Conservation (phyloP, 64 coral and sea anemone species). For the Stichodactyla mertensii region DNA sequence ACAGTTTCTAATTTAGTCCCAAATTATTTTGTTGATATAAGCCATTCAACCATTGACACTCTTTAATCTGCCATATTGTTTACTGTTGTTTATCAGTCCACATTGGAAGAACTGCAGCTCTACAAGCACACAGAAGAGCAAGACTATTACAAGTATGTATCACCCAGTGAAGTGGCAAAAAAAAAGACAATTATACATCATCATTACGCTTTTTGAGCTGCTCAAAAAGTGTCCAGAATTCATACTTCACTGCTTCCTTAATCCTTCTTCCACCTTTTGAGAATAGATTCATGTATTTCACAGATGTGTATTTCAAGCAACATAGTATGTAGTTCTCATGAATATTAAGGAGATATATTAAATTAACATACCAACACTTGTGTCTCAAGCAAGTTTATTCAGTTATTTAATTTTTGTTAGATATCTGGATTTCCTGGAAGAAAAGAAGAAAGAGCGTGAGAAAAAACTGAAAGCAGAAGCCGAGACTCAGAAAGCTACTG, state of each 20-base stretch:
- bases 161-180: neutral
- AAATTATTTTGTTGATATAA: too few species aligned
- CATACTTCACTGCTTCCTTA: too few species aligned
- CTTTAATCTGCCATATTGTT: too few species aligned
- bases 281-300: too few species aligned
- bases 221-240: too few species aligned
- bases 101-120: slow-evolving; percentile 65
- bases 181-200: too few species aligned
- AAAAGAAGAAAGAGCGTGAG: slow-evolving; percentile 36
- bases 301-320: too few species aligned
- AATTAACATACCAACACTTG: neutral
- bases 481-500: neutral
- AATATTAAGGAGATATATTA: too few species aligned
- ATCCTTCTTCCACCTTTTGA: too few species aligned
- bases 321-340: too few species aligned
- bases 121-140: slow-evolving; percentile 71
- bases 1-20: neutral
- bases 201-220: neutral
- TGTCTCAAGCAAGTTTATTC: neutral
- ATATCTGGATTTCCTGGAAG: slow-evolving; percentile 51
- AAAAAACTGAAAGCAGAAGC: slow-evolving; percentile 29
- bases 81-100: slow-evolving; percentile 22
- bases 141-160: slow-evolving; percentile 75
- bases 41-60: too few species aligned
- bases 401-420: slow-evolving; percentile 28